Evolutionary conservation across 35 echinoderm and acorn worm genomes (phyloP), one percentile per base, ranked within the genome.

Genomic region (Apostichopus japonicus): DNA sequence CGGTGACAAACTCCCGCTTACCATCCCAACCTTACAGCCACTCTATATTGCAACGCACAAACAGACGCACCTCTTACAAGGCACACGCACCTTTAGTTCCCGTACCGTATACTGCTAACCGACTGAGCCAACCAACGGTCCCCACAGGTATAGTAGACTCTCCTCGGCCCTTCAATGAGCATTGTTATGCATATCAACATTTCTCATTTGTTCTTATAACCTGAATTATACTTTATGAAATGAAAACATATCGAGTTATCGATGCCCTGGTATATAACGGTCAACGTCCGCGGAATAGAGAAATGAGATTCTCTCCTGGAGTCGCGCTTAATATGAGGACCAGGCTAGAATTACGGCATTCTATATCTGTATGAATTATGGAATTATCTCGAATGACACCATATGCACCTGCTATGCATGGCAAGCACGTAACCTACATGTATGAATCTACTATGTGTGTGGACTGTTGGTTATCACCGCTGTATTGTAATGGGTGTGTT

Each of bases 231-330:
- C 33, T 67, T 67, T 67, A 67, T 67, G 63, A 54, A 52, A 83
- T 44, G 79, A 83, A 83, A 83, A 83, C 79, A 83, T 83, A 83
- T 83, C 79, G 79, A 33, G 7, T 83, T 54, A n/a, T 19, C 15
- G 33, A n/a, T 83, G 79, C 10, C 19, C 79, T 15, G 19, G 11
- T 11, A 67, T 19, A 67, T 17, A 17, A n/a, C 79, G 79, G 44
- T 83, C 79, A 83, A 83, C 79, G 79, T 54, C 79, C 79, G 24
- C 15, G 44, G 11, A 17, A 54, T 52, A 54, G 54, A 17, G 79
- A 14, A 83, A 83, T 52, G 11, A 33, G n/a, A 83, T 83, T 83
- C 79, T 83, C 79, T 52, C 79, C 79, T 6, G 79, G 79, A 83
- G 79, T 83, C 13, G 44, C 19, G n/a, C 52, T 83, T 54, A 67